These are phyloP conservation scores for Pseudochaenichthys georgianus DNA, from an alignment of 2,797 vertebrate species.

Conservation along the genomic window DNA sequence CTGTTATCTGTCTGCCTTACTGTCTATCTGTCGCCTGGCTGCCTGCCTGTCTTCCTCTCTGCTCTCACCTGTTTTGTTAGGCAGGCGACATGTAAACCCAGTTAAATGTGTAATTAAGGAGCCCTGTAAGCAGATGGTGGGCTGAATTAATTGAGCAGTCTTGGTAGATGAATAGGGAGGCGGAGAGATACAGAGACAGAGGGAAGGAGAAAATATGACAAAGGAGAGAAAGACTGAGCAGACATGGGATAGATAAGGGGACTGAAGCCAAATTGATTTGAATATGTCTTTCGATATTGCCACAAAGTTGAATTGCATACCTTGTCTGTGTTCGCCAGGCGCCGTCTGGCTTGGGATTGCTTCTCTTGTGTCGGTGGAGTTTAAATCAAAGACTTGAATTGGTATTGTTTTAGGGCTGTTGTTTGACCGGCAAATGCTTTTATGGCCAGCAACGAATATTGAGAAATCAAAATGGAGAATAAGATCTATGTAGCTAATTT, in stretches of 20 bases:
- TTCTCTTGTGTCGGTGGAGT: conserved; percentile 34
- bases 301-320: conserved; percentile 39
- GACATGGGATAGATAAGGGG: conserved; percentile 40
- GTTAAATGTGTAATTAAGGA: conserved; percentile 82
- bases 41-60: neutral
- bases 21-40: neutral
- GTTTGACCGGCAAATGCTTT: conserved; percentile 8
- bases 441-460: conserved; percentile 7
- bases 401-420: conserved; percentile 16
- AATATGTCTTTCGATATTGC: conserved; percentile 46
- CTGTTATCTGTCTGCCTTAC: too few species aligned
- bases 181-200: conserved; percentile 43
- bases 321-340: conserved; percentile 40
- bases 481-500: neutral
- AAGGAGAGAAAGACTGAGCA: conserved; percentile 31
- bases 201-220: conserved; percentile 44
- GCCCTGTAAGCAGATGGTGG: conserved; percentile 75
- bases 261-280: conserved; percentile 51
- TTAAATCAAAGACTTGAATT: conserved; percentile 38
- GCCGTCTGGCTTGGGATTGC: conserved; percentile 35
- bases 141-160: conserved; percentile 75
- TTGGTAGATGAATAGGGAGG: conserved; percentile 59
- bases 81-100: conserved; percentile 72
- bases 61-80: conserved; percentile 64
- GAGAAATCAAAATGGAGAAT: neutral